Evolutionary conservation across 2,888 invertebrate species (phyloP).

Genomic region (Heteropelma amictum): DNA sequence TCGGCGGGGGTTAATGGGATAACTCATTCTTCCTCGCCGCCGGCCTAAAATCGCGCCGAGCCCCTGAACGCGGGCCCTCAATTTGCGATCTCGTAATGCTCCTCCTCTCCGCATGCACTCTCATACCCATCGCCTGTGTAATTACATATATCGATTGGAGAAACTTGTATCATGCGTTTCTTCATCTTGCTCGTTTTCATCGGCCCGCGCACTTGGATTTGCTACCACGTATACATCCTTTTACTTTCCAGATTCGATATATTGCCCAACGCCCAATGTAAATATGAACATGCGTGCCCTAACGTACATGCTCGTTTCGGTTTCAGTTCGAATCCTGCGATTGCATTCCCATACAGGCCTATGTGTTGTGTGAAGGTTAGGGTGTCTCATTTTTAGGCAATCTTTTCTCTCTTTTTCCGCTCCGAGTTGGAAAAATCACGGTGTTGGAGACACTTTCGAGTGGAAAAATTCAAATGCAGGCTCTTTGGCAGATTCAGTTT

Average conservation of each 20-base stretch:
- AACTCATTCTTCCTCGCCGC: constrained; percentile 49
- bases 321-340: not conserved
- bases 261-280: constrained; percentile 6
- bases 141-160: constrained; percentile 53
- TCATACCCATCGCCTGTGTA: constrained; percentile 36
- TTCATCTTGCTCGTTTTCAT: constrained; percentile 37
- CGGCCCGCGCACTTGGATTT: constrained; percentile 15
- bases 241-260: constrained; percentile 22
- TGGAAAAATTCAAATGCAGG: too few species aligned
- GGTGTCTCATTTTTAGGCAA: too few species aligned
- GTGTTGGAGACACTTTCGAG: too few species aligned
- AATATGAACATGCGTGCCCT: too few species aligned
- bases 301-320: not conserved
- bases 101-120: constrained; percentile 26
- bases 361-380: not conserved
- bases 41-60: constrained; percentile 46
- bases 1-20: constrained; percentile 8
- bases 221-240: not conserved
- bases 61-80: constrained; percentile 12
- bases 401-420: too few species aligned
- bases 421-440: too few species aligned
- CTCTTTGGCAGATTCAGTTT: too few species aligned
- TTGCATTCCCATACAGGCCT: too few species aligned
- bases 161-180: constrained; percentile 42
- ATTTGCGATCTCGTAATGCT: constrained; percentile 41